Evolutionary conservation across 2,113 vertebrate genomes (phyloP), one percentile per base, ranked within the genome.

Genomic region (Lasiurus borealis): DNA sequence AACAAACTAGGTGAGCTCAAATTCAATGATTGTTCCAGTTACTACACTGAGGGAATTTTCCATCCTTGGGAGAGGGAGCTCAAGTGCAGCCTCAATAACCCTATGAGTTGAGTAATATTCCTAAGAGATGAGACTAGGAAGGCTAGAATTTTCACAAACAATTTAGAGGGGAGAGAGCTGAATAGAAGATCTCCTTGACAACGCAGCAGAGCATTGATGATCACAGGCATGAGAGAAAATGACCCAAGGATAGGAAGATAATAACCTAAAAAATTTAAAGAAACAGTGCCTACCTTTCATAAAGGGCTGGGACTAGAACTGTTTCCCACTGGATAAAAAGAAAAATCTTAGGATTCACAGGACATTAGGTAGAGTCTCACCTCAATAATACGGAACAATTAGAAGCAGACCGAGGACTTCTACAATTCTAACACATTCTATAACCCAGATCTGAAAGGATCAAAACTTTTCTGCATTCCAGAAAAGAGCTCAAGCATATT

Each of bases 401-500:
- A 15, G 25, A 54, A 85, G 36, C 3, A 68, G 8, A 34, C 18
- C 50, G 40, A 59, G 19, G 59, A n/a, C 19, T 21, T 34, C 36
- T 71, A 8, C 36, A 21, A 1, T 12, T 69, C 16, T 66, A 66
- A 31, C 34, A 75, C 36, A n/a, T 57, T 81, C n/a, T 78, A 46
- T 78, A 77, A 72, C 25, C 21, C 84, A 92, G 16, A n/a, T 54
- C 34, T 59, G 19, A 80, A 84, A 36, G 8, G 1, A 82, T 73
- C 36, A 50, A 52, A 72, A 57, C 12, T 78, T 64, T n/a, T 29
- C 29, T n/a, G 15, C 44, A 83, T 72, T 15, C 21, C 27, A 44
- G 29, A 25, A 66, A 85, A 73, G n/a, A 66, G 0, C 6, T 91
- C 73, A 90, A 85, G 36, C 73, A 89, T n/a, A 59, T 88, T 89